These are phyloP conservation scores for Petromus typicus DNA, from an alignment of 2,113 vertebrate genomes.

Conservation along the genomic window DNA sequence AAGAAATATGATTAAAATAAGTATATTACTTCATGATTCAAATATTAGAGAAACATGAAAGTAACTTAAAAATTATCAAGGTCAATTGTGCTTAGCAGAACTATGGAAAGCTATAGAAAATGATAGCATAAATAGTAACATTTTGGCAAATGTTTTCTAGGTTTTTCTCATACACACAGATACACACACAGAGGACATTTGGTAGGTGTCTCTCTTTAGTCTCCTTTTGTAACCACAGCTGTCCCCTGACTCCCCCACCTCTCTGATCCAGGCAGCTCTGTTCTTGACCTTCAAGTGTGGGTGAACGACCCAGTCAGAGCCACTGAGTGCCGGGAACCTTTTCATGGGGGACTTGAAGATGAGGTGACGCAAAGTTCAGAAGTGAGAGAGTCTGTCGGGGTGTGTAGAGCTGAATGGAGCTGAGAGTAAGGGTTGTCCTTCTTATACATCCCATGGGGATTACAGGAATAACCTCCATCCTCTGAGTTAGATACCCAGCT, in stretches of 20 bases:
- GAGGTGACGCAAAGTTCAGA: neutral
- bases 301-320: neutral
- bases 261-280: neutral
- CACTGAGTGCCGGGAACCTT: neutral
- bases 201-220: neutral
- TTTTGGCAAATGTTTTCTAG: neutral
- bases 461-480: neutral
- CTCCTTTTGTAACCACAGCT: neutral
- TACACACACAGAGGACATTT: neutral
- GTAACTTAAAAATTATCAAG: conserved; percentile 27
- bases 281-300: neutral
- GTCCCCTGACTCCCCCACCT: neutral
- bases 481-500: neutral
- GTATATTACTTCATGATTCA: conserved; percentile 6
- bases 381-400: neutral
- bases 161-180: neutral
- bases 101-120: neutral
- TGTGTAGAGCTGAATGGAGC: neutral
- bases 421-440: neutral
- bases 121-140: neutral
- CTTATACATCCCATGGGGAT: neutral
- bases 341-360: neutral
- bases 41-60: neutral
- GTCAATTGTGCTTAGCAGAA: neutral
- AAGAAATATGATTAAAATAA: neutral